Conservation (phyloP, 2,113 vertebrate genomes). For the Enhydra lutris region DNA sequence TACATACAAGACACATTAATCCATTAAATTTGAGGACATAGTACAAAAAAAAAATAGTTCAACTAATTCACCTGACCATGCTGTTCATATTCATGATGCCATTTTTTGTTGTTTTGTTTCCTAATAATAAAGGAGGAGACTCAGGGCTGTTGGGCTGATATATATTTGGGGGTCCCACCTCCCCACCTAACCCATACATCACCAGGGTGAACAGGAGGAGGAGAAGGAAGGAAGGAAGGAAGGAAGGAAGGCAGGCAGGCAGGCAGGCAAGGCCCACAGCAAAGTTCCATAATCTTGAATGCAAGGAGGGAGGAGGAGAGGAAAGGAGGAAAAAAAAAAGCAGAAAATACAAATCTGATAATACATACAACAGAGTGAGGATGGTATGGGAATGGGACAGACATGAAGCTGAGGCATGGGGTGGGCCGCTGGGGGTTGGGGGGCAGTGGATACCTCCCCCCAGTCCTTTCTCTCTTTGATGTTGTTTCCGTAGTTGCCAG, state of each 20-base stretch:
- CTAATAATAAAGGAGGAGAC: constrained; percentile 86
- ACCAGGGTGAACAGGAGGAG: constrained; percentile 76
- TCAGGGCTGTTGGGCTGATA: constrained; percentile 76
- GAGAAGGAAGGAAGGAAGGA: neutral
- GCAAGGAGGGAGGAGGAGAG: constrained; percentile 54
- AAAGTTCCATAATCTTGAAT: constrained; percentile 78
- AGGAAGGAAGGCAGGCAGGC: too few species aligned
- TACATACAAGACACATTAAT: constrained; percentile 99
- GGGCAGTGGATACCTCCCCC: constrained; percentile 44
- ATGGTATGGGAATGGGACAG: constrained; percentile 74
- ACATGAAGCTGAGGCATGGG: constrained; percentile 76
- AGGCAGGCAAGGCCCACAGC: constrained; percentile 62
- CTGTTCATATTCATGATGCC: constrained; percentile 92
- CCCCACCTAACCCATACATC: constrained; percentile 67
- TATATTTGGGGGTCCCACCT: constrained; percentile 68
- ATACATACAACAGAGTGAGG: constrained; percentile 90
- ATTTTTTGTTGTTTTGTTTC: constrained; percentile 81
- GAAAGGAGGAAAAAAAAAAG: constrained; percentile 29
- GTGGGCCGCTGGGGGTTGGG: constrained; percentile 58
- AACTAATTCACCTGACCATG: constrained; percentile 92
- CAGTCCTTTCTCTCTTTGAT: constrained; percentile 63
- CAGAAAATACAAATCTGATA: constrained; percentile 90
- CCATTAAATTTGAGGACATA: constrained; percentile 95
- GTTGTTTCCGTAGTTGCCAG: constrained; percentile 74
- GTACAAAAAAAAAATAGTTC: constrained; percentile 98